Evolutionary conservation across 2,888 invertebrate species (phyloP), one percentile per base, ranked within the genome.

Genomic region (Scelioninae gen. 1): DNA sequence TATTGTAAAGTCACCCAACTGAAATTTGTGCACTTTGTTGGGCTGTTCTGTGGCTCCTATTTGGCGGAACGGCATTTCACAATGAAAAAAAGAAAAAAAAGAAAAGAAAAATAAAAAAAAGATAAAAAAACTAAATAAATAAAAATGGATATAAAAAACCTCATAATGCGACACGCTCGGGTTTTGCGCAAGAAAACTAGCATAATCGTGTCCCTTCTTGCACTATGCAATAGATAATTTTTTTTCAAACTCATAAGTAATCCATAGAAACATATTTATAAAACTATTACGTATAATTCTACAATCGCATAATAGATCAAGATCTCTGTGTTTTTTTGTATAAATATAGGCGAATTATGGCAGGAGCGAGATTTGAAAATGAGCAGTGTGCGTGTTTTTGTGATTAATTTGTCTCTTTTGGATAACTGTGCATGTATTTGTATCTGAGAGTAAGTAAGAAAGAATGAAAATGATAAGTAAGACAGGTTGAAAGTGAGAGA

Each of bases 181-280:
- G 34, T 75, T 66, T 88, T 87, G 75, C 75, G 66, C 53, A 66
- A 49, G 51, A 75, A 77, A 60, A 31, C 69, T 89, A 89, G 88
- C 88, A 89, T 90, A 90, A 91, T 89, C 89, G 88, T 63, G 82
- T 89, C 89, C 88, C 88, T 91, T 89, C 90, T 89, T 90, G 89
- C 90, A 91, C 88, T 91, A 90, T 87, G 88, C 88, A 90, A 90
- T 90, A 90, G 89, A 82, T 88, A 45, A 80, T 68, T 89, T 89
- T 89, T 88, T 89, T 89, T 88, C 82, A 88, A 89, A 87, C 87
- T 90, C 89, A 87, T 89, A 89, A 88, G 63, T 84, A 87, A 83
- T 87, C 88, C 88, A 89, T 88, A 89, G 89, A 88, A 80, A 89
- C 89, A 88, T 89, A 88, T 88, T 83, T 85, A 86, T 84, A 84